A percentile compares a stretch with the other conserved stretches of the same genome.
phyloP scores from a whole-genome alignment of 2,113 vertebrate species.

The Diphyllodes magnificus region DNA sequence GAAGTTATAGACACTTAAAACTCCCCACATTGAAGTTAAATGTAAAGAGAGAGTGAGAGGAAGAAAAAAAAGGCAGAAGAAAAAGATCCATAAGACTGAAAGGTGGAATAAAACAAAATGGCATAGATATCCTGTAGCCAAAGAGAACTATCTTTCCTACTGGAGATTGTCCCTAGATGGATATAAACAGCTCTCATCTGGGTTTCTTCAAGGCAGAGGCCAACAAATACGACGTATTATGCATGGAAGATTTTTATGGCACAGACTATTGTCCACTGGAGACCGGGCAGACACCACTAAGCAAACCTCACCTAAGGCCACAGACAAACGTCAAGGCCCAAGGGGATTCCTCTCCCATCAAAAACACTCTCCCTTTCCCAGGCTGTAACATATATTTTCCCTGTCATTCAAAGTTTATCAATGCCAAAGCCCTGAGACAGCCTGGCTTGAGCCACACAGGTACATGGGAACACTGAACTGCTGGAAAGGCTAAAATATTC shows the following conservation, averaged over 20 bases:
- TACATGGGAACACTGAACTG: not conserved
- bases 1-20: not conserved
- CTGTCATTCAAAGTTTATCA: not conserved
- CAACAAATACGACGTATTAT: conserved; percentile 12
- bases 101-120: conserved; percentile 45
- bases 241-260: conserved; percentile 50
- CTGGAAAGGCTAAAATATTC: not conserved
- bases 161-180: conserved; percentile 14
- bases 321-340: not conserved
- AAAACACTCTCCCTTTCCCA: not conserved
- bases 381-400: not conserved
- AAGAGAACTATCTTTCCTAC: not conserved
- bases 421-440: not conserved
- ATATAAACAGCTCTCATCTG: conserved; percentile 46
- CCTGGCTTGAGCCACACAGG: not conserved
- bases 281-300: not conserved
- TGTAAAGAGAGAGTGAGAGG: too few relatives aligned
- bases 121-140: not conserved
- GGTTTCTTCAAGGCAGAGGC: not conserved
- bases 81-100: not conserved
- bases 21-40: not conserved
- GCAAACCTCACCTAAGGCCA: conserved; percentile 51
- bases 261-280: conserved; percentile 23
- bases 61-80: not conserved
- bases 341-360: not conserved